Percentiles rank a stretch among this genome's conserved stretches.
Evolutionary conservation across 2,797 vertebrate genomes (phyloP).

Genomic region (Lateolabrax maculatus): DNA sequence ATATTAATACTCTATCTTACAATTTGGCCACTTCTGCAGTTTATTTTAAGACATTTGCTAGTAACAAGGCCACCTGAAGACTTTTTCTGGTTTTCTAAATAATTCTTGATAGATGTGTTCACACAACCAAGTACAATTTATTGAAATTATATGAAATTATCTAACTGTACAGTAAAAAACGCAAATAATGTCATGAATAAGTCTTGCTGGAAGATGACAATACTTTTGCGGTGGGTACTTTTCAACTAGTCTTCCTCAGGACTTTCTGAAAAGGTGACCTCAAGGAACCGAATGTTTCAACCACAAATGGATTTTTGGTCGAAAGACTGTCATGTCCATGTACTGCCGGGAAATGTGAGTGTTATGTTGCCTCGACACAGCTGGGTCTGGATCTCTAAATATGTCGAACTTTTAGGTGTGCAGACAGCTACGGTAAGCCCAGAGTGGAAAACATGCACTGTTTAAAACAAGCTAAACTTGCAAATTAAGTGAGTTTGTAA

Average conservation of each 20-base stretch:
- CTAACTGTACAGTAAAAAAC: neutral
- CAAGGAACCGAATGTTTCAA: neutral
- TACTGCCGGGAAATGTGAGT: too few species aligned
- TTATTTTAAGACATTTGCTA: neutral
- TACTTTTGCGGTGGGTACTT: neutral
- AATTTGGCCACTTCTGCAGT: neutral
- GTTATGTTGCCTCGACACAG: too few species aligned
- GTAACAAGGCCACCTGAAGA: too few species aligned
- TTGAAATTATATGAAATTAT: neutral
- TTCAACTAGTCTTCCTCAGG: neutral
- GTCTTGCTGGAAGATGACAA: neutral
- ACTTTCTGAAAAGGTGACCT: neutral
- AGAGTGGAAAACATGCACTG: too few species aligned
- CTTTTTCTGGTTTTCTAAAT: neutral
- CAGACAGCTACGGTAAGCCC: too few species aligned
- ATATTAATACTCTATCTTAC: neutral
- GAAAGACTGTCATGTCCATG: neutral
- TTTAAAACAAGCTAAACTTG: too few species aligned
- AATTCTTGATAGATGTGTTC: neutral
- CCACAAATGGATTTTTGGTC: neutral
- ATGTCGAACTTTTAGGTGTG: too few species aligned
- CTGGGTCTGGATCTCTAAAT: too few species aligned
- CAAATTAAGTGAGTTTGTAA: too few species aligned
- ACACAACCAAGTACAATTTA: neutral
- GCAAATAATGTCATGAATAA: neutral